Percentiles rank a stretch among this genome's conserved stretches.
Evolutionary conservation across 2,888 invertebrate genomes (phyloP).

Genomic region (Mystacides longicornis): DNA sequence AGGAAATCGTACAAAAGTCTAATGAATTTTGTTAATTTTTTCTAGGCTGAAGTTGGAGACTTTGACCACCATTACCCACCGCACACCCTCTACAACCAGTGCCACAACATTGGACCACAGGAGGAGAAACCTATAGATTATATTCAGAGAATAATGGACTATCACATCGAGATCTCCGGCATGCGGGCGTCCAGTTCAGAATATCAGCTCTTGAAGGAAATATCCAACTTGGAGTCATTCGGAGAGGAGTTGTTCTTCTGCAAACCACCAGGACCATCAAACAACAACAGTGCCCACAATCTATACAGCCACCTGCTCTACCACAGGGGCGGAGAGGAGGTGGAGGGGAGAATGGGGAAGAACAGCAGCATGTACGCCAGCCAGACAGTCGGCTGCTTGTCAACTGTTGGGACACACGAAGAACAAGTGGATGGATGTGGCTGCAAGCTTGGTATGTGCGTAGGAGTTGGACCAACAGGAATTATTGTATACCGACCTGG

Average conservation of each 20-base stretch:
- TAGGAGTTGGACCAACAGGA: conserved; percentile 80
- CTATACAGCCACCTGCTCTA: conserved; percentile 66
- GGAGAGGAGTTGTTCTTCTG: conserved; percentile 80
- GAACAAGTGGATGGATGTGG: conserved; percentile 40
- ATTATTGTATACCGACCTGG: conserved; percentile 58
- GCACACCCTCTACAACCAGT: conserved; percentile 54
- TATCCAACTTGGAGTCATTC: conserved; percentile 70
- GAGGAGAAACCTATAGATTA: conserved; percentile 57
- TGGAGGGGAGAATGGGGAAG: conserved; percentile 39
- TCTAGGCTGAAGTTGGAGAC: conserved; percentile 61
- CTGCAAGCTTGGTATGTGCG: conserved; percentile 44
- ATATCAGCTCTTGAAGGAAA: conserved; percentile 76
- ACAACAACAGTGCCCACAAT: conserved; percentile 64
- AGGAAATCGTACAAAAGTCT: no score
- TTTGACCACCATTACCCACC: conserved; percentile 55
- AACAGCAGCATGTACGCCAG: conserved; percentile 39
- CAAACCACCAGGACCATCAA: conserved; percentile 50
- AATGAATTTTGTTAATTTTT: no score
- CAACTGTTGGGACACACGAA: conserved; percentile 37
- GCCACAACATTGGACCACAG: conserved; percentile 54
- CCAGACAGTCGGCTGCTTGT: conserved; percentile 36
- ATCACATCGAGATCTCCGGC: conserved; percentile 53
- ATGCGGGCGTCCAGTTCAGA: conserved; percentile 74
- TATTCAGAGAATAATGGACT: conserved; percentile 53
- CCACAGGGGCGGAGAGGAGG: conserved; percentile 51